phyloP scores from a whole-genome alignment of 2,888 invertebrate genomes.

The Epinotia ramella region DNA sequence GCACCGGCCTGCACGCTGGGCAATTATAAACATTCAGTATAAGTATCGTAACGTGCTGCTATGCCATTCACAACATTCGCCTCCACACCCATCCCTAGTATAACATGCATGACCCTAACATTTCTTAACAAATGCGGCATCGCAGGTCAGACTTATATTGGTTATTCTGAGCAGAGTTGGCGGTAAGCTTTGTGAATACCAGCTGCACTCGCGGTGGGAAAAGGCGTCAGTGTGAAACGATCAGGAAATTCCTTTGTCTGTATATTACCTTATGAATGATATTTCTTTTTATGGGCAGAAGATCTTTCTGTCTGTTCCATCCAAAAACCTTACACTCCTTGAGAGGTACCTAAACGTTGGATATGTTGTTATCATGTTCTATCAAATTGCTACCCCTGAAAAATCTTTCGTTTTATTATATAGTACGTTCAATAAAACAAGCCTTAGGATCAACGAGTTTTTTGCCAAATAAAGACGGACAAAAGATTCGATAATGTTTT shows the following conservation, averaged over 20 bases:
- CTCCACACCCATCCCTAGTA: not conserved
- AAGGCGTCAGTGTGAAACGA: slow-evolving; percentile 69
- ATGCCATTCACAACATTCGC: not conserved
- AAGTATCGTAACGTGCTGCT: slow-evolving; percentile 44
- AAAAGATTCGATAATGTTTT: no score
- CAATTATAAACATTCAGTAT: slow-evolving; percentile 73
- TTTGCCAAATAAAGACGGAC: no score
- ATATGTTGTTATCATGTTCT: not conserved
- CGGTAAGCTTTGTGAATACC: not conserved
- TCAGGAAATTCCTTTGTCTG: slow-evolving; percentile 66
- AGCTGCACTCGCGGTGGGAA: slow-evolving; percentile 66
- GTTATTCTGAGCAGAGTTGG: not conserved
- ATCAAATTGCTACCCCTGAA: not conserved
- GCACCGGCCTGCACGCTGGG: slow-evolving; percentile 51
- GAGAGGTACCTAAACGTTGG: no score
- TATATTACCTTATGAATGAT: slow-evolving; percentile 51
- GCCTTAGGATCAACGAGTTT: no score
- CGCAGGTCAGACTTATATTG: not conserved
- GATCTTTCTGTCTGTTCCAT: not conserved
- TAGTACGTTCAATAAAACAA: no score
- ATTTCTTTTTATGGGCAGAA: slow-evolving; percentile 16
- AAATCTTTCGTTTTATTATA: no score
- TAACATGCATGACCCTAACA: not conserved
- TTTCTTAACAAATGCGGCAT: not conserved
- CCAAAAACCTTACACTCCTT: not conserved